These are phyloP conservation scores for Dryococelus australis DNA, from an alignment of 2,888 invertebrate species.

Conservation along the genomic window DNA sequence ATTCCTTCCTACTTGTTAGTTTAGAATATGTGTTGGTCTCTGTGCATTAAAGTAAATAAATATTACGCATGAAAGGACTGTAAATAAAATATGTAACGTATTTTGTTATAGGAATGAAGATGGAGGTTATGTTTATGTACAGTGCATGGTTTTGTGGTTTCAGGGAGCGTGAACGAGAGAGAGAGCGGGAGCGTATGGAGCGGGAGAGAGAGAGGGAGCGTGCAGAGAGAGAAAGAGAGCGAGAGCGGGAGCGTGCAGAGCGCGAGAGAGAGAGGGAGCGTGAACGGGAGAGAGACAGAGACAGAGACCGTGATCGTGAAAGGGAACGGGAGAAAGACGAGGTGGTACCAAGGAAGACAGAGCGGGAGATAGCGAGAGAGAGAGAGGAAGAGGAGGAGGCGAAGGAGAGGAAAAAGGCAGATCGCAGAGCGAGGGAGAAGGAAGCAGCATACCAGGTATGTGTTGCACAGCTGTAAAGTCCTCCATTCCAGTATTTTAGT, in stretches of 20 bases:
- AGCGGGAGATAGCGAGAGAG: conserved; percentile 44
- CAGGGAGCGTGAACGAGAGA: neutral
- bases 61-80: too few species aligned
- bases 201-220: neutral
- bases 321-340: conserved; percentile 56
- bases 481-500: too few species aligned
- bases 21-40: too few species aligned
- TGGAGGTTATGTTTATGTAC: too few species aligned
- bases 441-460: conserved; percentile 94
- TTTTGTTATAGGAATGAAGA: too few species aligned
- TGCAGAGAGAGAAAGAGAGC: conserved; percentile 54
- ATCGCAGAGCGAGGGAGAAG: conserved; percentile 92
- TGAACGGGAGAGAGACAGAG: conserved; percentile 48
- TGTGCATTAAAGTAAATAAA: too few species aligned
- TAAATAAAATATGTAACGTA: too few species aligned
- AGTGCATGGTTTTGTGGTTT: neutral
- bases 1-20: too few species aligned
- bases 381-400: conserved; percentile 84
- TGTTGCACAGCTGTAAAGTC: neutral
- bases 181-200: neutral
- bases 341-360: conserved; percentile 69
- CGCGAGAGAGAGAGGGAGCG: conserved; percentile 52
- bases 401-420: conserved; percentile 87
- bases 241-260: conserved; percentile 48
- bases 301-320: conserved; percentile 51